phyloP scores from a whole-genome alignment of 2,888 invertebrate species.

The Entomobrya multifasciata region DNA sequence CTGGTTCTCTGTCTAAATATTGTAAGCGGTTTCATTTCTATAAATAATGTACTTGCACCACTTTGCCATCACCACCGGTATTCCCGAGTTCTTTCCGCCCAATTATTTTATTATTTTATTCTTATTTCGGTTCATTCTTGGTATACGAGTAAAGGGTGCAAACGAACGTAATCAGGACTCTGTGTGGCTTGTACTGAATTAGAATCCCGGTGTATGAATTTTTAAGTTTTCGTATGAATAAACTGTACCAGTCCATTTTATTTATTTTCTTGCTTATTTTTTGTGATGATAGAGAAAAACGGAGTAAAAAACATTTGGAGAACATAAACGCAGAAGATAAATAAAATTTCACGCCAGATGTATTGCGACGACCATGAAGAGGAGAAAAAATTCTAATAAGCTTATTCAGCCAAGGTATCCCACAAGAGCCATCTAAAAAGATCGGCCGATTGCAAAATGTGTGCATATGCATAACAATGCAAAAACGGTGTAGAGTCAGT shows the following conservation, averaged over 20 bases:
- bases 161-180: neutral
- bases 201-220: too few relatives aligned
- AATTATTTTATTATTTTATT: conserved; percentile 70
- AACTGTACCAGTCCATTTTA: too few relatives aligned
- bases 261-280: too few relatives aligned
- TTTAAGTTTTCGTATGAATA: too few relatives aligned
- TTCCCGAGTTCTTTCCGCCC: neutral
- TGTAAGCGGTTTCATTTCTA: neutral
- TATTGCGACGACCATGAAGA: neutral
- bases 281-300: too few relatives aligned
- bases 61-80: neutral
- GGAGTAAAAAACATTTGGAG: too few relatives aligned
- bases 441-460: conserved; percentile 23
- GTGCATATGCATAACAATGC: neutral
- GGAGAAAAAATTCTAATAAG: neutral
- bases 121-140: conserved; percentile 27
- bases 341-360: too few relatives aligned
- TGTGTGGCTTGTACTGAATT: too few relatives aligned
- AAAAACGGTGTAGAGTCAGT: too few relatives aligned
- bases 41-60: neutral
- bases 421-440: conserved; percentile 55
- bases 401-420: neutral
- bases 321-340: too few relatives aligned
- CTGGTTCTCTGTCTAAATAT: neutral
- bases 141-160: neutral